Conservation (phyloP, 2,888 invertebrate genomes). For the Alentia gelatinosa region DNA sequence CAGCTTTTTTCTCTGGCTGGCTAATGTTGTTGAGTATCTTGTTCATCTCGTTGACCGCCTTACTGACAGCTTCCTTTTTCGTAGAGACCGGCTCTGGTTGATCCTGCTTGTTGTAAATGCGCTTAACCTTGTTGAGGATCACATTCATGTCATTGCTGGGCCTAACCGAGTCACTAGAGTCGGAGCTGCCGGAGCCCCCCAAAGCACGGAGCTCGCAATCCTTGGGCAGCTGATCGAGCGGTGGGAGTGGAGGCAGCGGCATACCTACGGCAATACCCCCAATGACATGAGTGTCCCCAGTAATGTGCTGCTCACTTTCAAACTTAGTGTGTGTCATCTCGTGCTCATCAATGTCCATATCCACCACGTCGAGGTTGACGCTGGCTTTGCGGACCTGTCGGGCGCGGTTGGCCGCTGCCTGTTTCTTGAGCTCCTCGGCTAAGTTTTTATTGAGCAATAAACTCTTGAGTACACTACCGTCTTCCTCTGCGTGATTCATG, state of each 20-base stretch:
- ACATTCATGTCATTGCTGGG: constrained; percentile 49
- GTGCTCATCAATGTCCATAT: constrained; percentile 54
- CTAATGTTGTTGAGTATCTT: not conserved
- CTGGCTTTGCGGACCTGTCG: not conserved
- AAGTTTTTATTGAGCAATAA: constrained; percentile 56
- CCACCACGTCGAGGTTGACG: constrained; percentile 48
- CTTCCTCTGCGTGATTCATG: not conserved
- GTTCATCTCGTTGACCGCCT: not conserved
- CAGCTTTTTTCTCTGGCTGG: not conserved
- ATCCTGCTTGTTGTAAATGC: not conserved
- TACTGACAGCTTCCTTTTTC: not conserved
- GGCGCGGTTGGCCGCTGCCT: constrained; percentile 15
- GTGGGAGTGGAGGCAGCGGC: constrained; percentile 7
- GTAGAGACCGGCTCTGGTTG: not conserved
- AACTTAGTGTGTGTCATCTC: not conserved
- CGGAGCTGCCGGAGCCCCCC: not conserved
- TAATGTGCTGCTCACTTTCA: not conserved
- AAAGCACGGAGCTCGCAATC: not conserved
- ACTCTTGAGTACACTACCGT: constrained; percentile 55
- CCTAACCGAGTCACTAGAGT: constrained; percentile 24
- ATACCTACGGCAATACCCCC: constrained; percentile 37
- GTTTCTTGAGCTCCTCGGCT: constrained; percentile 10
- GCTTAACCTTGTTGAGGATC: constrained; percentile 18
- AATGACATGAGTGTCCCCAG: not conserved
- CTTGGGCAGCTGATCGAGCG: constrained; percentile 24